A percentile compares a stretch with the other conserved stretches of the same genome.
These are phyloP conservation scores for Argyrosomus regius DNA, from an alignment of 2,797 vertebrate genomes.

Conservation along the genomic window DNA sequence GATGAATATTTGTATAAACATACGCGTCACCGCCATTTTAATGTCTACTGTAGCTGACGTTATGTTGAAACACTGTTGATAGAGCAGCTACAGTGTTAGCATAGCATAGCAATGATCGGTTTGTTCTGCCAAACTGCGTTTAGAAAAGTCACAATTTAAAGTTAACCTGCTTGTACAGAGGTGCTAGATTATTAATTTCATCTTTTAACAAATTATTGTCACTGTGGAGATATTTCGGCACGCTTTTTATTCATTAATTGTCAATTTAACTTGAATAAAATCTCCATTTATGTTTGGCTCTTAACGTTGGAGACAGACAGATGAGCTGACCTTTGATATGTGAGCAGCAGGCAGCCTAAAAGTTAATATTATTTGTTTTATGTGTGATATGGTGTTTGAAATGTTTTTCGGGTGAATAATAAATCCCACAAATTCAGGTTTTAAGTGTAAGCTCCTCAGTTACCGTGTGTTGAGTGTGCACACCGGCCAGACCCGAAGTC, in stretches of 20 bases:
- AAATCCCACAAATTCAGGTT: rapidly evolving
- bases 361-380: background rate
- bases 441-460: rapidly evolving
- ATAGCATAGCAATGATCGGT: background rate
- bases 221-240: background rate
- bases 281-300: rapidly evolving
- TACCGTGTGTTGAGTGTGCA: background rate
- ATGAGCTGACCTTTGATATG: background rate
- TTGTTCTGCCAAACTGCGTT: background rate
- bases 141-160: background rate
- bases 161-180: background rate
- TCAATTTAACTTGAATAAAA: rapidly evolving
- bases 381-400: rapidly evolving
- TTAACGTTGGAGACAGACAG: rapidly evolving
- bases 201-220: rapidly evolving
- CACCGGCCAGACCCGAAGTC: rapidly evolving
- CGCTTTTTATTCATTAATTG: rapidly evolving
- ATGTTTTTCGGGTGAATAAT: background rate
- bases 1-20: rapidly evolving
- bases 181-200: rapidly evolving
- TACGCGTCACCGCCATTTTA: rapidly evolving
- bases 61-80: too few species aligned
- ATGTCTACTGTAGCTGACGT: rapidly evolving
- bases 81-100: slow-evolving; percentile 41
- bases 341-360: background rate